phyloP scores from a whole-genome alignment of 2,797 vertebrate species.

The Mergus octosetaceus region DNA sequence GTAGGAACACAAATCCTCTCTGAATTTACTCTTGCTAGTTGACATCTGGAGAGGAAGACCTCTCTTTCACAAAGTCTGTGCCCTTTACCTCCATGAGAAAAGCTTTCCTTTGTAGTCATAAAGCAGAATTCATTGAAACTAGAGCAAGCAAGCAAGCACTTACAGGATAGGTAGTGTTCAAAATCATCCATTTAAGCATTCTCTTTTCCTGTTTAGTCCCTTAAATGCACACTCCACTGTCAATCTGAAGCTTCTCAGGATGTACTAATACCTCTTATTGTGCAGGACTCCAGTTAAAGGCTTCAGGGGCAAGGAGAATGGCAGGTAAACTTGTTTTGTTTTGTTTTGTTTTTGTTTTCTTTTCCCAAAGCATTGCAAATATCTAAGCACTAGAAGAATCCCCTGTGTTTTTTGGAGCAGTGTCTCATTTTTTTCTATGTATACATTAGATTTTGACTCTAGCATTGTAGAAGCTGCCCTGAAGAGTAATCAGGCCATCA shows the following conservation, averaged over 20 bases:
- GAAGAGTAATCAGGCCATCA: background rate
- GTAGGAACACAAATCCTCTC: background rate
- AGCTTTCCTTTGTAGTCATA: background rate
- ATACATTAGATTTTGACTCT: background rate
- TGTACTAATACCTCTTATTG: background rate
- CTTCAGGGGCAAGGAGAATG: background rate
- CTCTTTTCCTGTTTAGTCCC: background rate
- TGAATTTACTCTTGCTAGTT: background rate
- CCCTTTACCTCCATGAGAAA: background rate
- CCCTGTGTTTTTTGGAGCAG: background rate
- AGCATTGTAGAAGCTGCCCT: accelerated
- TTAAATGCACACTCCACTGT: background rate
- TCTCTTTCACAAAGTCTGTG: background rate
- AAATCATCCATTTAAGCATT: background rate
- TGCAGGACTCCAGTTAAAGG: background rate
- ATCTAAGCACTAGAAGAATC: background rate
- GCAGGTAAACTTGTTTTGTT: background rate
- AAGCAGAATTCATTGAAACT: background rate
- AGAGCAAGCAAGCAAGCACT: background rate
- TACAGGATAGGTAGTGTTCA: background rate
- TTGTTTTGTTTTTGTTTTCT: background rate
- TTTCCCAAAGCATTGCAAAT: background rate
- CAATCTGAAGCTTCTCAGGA: background rate
- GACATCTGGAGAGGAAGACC: background rate
- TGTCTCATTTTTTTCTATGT: background rate